Percentiles rank a stretch among this genome's conserved stretches.
Conservation (phyloP, 2,888 invertebrate genomes). For the Metallyticus violacea region DNA sequence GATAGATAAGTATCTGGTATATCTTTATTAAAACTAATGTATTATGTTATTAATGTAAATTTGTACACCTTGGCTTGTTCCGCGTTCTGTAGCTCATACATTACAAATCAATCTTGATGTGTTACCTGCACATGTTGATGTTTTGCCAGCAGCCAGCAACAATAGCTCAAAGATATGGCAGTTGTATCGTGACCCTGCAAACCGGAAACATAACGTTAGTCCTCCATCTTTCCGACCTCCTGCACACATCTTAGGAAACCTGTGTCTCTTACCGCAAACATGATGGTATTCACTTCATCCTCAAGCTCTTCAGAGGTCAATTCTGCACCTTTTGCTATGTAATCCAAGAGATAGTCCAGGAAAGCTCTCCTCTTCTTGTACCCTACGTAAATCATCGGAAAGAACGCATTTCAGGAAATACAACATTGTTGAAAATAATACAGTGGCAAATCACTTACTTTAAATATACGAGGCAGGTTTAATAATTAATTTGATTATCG, state of each 20-base stretch:
- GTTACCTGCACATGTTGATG: constrained; percentile 40
- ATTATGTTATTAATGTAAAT: too few species aligned
- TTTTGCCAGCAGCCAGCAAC: constrained; percentile 39
- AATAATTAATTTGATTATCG: too few species aligned
- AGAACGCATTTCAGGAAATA: too few species aligned
- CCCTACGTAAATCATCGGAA: not conserved
- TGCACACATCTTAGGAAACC: not conserved
- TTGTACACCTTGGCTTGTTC: too few species aligned
- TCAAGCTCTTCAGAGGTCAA: not conserved
- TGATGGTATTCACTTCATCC: not conserved
- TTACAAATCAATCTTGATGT: not conserved
- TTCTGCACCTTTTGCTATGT: not conserved
- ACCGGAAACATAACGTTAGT: not conserved
- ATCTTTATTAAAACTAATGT: too few species aligned
- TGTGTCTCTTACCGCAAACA: not conserved
- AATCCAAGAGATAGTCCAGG: not conserved
- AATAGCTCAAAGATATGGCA: constrained; percentile 38
- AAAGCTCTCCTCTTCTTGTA: not conserved
- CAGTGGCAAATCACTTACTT: too few species aligned
- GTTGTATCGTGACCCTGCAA: constrained; percentile 41
- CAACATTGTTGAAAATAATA: too few species aligned
- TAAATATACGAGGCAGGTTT: too few species aligned
- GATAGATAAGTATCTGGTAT: too few species aligned
- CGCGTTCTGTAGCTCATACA: too few species aligned
- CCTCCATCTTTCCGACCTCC: not conserved